Evolutionary conservation across 2,888 invertebrate genomes (phyloP), one percentile per base, ranked within the genome.

Genomic region (Hipparchia semele): DNA sequence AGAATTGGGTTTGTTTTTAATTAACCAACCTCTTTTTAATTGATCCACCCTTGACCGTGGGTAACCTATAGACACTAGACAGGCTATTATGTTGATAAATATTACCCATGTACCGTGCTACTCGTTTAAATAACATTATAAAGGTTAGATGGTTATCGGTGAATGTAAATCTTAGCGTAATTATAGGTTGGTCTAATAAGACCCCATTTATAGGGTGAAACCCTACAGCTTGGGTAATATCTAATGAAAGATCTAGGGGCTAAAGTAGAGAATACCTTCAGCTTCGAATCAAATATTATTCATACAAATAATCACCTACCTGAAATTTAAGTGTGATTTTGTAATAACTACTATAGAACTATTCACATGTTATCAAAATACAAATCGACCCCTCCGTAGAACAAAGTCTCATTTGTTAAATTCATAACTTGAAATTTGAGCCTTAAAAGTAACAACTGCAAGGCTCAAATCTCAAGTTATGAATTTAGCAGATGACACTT

Each of bases 111-210:
- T 23, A 68, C 45, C 58, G 10, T 60, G 46, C 51, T 49, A 49
- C 51, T 51, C 59, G 59, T 68, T 60, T 49, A 49, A 33, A 49
- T 51, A 46, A 51, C 49, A 49, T n/a, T 33, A 33, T 59, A 33
- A 68, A 68, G 68, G 68, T 68, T 33, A 68, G 68, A 68, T 60
- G 45, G 59, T 68, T 59, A 59, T 68, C 68, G 33, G 12, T 51
- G 59, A 33, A 59, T 68, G 68, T 68, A 68, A 68, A 68, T 68
- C 68, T 59, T 51, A 60, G 59, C 59, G 12, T 60, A 60, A 68
- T 60, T 59, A 59, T 33, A 49, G 59, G 59, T 60, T 68, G 59
- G 59, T 68, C 33, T 68, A 60, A 60, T 68, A 68, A 60, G 59
- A 51, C 51, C 67, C 33, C 59, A 39, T 51, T 59, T 68, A 60